Conservation (phyloP, 53 echinoderm and acorn worm genomes). For the Zoroaster sp. region DNA sequence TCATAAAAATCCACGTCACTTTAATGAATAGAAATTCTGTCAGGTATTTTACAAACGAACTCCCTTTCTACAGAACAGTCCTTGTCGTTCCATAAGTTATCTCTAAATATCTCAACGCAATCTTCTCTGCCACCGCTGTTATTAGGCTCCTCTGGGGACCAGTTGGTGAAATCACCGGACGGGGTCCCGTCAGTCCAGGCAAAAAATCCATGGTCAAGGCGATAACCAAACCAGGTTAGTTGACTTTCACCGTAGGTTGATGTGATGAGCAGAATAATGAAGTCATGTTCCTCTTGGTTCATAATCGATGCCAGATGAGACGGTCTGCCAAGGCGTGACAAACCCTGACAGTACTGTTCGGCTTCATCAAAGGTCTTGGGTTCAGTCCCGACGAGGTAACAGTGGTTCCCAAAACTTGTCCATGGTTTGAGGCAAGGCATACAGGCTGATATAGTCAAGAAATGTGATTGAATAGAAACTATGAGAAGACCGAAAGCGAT, state of each 20-base stretch:
- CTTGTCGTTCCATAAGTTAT: neutral
- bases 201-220: neutral
- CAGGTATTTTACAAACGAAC: neutral
- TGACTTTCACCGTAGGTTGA: neutral
- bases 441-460: neutral
- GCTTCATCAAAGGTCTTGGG: constrained; percentile 6
- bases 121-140: neutral
- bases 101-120: neutral
- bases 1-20: too few relatives aligned
- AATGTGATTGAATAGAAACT: neutral
- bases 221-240: neutral
- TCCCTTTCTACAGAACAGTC: neutral
- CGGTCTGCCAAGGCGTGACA: constrained; percentile 1
- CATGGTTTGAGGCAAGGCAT: neutral
- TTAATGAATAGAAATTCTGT: neutral
- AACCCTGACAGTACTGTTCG: constrained; percentile 1
- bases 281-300: constrained; percentile 15
- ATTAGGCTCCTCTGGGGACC: neutral
- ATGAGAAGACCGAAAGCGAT: neutral
- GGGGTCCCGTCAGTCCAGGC: constrained; percentile 3
- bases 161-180: neutral
- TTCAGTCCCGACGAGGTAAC: neutral
- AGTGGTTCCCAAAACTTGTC: neutral
- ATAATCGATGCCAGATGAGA: constrained; percentile 8
- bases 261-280: neutral